Conservation (phyloP, 2,888 invertebrate species). For the Sinelater perroti region DNA sequence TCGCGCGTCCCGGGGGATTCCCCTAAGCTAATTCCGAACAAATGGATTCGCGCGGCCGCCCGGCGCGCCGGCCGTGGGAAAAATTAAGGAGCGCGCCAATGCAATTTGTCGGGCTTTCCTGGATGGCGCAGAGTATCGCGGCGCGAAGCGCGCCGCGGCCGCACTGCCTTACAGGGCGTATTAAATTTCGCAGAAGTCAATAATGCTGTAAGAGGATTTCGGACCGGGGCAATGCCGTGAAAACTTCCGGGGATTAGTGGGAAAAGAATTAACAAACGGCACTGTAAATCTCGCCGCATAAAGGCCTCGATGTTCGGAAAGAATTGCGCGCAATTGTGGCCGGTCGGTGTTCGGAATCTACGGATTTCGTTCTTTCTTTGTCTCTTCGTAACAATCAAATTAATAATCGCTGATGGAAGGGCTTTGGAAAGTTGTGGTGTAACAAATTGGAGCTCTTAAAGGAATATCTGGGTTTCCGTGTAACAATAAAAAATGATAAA, state of each 20-base stretch:
- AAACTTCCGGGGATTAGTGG: background rate
- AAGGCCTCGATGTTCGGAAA: too few species aligned
- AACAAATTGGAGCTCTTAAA: too few species aligned
- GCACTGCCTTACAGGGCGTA: background rate
- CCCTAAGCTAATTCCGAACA: slow-evolving; percentile 8
- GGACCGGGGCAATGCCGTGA: background rate
- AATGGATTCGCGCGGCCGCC: slow-evolving; percentile 1
- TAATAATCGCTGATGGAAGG: too few species aligned
- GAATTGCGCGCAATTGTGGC: too few species aligned
- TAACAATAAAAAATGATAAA: too few species aligned
- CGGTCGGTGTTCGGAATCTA: too few species aligned
- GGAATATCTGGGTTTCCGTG: too few species aligned
- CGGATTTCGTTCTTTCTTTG: too few species aligned
- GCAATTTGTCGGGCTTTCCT: background rate
- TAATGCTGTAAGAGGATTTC: slow-evolving; percentile 1
- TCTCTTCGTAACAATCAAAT: too few species aligned
- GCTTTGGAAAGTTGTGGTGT: too few species aligned
- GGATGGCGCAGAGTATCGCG: background rate
- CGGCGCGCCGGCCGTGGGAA: background rate
- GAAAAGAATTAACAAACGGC: slow-evolving; percentile 9
- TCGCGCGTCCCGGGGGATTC: background rate
- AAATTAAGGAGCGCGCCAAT: background rate
- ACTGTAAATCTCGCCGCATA: slow-evolving; percentile 3
- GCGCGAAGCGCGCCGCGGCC: too few species aligned
- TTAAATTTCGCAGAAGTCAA: slow-evolving; percentile 2